These are phyloP conservation scores for Acanthoscelides obtectus DNA, from an alignment of 2,888 invertebrate species.

Conservation along the genomic window DNA sequence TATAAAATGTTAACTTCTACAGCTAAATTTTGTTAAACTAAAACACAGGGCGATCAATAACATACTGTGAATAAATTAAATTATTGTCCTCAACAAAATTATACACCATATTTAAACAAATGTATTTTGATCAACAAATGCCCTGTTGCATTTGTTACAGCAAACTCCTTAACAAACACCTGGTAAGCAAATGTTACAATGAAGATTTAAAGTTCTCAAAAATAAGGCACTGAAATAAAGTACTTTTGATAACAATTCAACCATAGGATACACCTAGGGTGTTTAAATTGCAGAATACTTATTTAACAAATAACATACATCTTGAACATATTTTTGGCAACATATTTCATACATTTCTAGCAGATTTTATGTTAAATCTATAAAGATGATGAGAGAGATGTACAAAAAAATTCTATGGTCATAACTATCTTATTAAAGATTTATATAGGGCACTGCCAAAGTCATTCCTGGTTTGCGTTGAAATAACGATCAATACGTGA, in stretches of 20 bases:
- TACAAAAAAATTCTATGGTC: too few species aligned
- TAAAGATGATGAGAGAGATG: too few species aligned
- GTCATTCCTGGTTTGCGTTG: too few species aligned
- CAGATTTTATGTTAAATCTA: too few species aligned
- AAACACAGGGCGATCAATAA: background rate
- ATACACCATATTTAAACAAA: background rate
- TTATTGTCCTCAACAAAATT: background rate
- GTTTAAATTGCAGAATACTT: too few species aligned
- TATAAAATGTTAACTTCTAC: conserved; percentile 11
- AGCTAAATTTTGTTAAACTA: conserved; percentile 1
- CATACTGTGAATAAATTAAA: background rate
- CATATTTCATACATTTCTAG: too few species aligned
- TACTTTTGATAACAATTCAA: background rate
- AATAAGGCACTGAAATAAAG: conserved; percentile 20
- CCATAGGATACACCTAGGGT: too few species aligned
- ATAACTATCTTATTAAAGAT: too few species aligned
- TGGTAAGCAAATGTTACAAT: background rate
- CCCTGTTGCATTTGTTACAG: background rate
- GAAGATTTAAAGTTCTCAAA: conserved; percentile 2
- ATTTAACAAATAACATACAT: too few species aligned
- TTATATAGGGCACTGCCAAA: too few species aligned
- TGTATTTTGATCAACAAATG: background rate
- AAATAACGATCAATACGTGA: too few species aligned
- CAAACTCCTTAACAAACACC: background rate
- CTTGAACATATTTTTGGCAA: too few species aligned